Percentiles rank a stretch among this genome's conserved stretches.
Evolutionary conservation across 2,888 invertebrate species (phyloP).

Genomic region (Pachydiplax longipennis): DNA sequence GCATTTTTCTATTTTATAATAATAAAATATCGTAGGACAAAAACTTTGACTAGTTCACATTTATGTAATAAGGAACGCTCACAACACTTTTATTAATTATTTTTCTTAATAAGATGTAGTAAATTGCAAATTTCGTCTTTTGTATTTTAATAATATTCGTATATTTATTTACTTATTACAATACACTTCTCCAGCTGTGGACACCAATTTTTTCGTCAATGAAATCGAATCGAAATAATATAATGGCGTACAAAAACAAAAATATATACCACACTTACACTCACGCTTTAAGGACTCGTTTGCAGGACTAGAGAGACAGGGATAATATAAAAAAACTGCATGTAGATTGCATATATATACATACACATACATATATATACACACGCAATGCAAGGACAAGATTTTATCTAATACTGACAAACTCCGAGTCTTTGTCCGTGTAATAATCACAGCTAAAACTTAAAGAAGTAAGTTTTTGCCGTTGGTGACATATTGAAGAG

Average conservation of each 20-base stretch:
- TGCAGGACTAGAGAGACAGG: slow-evolving; percentile 12
- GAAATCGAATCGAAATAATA: not conserved
- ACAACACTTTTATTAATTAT: slow-evolving; percentile 43
- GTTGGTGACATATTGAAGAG: too few relatives aligned
- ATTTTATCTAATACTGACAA: too few relatives aligned
- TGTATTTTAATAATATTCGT: slow-evolving; percentile 11
- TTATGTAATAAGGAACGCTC: slow-evolving; percentile 42
- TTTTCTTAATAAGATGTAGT: slow-evolving; percentile 37
- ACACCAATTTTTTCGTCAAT: not conserved
- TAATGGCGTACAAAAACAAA: not conserved
- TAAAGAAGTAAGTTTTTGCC: too few relatives aligned
- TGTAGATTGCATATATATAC: too few relatives aligned
- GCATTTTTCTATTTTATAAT: slow-evolving; percentile 43
- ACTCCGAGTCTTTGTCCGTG: too few relatives aligned
- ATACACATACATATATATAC: too few relatives aligned
- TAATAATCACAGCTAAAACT: too few relatives aligned
- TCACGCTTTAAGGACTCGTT: not conserved
- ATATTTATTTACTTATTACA: not conserved
- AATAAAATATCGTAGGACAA: slow-evolving; percentile 43
- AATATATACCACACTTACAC: not conserved
- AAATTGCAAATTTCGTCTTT: slow-evolving; percentile 33
- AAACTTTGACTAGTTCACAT: slow-evolving; percentile 44
- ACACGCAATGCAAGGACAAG: too few relatives aligned
- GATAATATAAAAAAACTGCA: too few relatives aligned
- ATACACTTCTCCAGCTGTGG: not conserved